Evolutionary conservation across 1,140 invertebrate genomes (phyloP).

Genomic region (Caenorhabditis brenneri): DNA sequence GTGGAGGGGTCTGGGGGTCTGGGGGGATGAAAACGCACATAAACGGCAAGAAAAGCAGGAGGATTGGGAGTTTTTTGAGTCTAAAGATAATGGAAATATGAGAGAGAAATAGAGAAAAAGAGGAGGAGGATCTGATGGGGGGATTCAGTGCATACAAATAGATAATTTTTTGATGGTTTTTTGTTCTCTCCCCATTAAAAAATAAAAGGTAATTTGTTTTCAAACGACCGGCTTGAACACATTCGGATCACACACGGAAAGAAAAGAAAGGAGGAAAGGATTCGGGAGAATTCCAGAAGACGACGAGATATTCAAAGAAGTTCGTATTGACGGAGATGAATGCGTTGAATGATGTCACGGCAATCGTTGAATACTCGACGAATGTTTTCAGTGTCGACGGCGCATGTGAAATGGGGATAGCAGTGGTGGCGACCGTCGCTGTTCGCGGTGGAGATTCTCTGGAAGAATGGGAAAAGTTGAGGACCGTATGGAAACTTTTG

Average conservation of each 20-base stretch:
- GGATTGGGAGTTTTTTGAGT: neutral
- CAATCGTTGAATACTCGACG: slow-evolving; percentile 99
- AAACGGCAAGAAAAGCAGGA: neutral
- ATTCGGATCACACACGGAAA: slow-evolving; percentile 1
- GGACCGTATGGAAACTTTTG: too few relatives aligned
- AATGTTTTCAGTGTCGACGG: slow-evolving; percentile 99
- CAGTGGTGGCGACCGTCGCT: slow-evolving; percentile 98
- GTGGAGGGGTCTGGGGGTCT: neutral
- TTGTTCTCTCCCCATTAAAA: neutral
- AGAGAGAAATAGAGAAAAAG: neutral
- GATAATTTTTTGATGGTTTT: neutral
- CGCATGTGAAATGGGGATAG: slow-evolving; percentile 99
- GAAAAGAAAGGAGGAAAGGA: neutral
- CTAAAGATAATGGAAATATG: neutral
- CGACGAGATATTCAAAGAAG: slow-evolving; percentile 56
- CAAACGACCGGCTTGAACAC: slow-evolving; percentile 13
- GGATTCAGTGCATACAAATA: slow-evolving; percentile 32
- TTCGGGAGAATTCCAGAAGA: neutral
- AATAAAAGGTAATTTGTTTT: neutral
- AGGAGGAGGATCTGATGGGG: neutral
- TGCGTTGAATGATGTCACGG: slow-evolving; percentile 99
- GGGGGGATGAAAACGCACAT: neutral
- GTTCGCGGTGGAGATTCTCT: slow-evolving; percentile 97
- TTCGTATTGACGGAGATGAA: slow-evolving; percentile 78
- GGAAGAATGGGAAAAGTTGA: slow-evolving; percentile 56